Evolutionary conservation across 2,888 invertebrate genomes (phyloP).

Genomic region (Drosophila subquinaria): DNA sequence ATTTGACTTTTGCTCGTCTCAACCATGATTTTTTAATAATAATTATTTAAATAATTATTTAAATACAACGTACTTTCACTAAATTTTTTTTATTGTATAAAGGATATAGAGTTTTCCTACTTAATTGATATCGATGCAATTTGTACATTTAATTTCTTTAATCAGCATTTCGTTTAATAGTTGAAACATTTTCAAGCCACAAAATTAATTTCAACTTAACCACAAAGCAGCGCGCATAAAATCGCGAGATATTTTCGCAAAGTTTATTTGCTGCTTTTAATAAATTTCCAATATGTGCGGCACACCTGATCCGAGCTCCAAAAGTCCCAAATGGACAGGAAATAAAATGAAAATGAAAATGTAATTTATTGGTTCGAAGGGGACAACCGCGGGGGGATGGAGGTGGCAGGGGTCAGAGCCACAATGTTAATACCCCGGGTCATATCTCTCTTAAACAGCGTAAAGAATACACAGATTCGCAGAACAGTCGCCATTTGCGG

Average conservation of each 20-base stretch:
- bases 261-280: conserved; percentile 62
- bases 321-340: conserved; percentile 42
- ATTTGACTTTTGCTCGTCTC: background rate
- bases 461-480: conserved; percentile 39
- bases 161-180: conserved; percentile 34
- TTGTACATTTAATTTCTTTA: conserved; percentile 33
- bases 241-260: conserved; percentile 40
- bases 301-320: conserved; percentile 55
- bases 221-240: conserved; percentile 45
- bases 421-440: conserved; percentile 49
- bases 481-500: conserved; percentile 58
- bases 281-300: conserved; percentile 67
- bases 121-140: conserved; percentile 16
- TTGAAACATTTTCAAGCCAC: conserved; percentile 31
- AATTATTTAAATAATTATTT: no score
- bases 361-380: conserved; percentile 61
- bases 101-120: background rate
- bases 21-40: no score
- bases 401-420: background rate
- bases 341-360: conserved; percentile 62
- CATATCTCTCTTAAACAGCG: conserved; percentile 63
- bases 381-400: background rate
- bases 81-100: background rate
- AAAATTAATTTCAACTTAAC: conserved; percentile 51
- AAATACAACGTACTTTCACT: background rate